A percentile compares a stretch with the other conserved stretches of the same genome.
phyloP scores from a whole-genome alignment of 2,888 invertebrate species.

The Drosophila pegasa region DNA sequence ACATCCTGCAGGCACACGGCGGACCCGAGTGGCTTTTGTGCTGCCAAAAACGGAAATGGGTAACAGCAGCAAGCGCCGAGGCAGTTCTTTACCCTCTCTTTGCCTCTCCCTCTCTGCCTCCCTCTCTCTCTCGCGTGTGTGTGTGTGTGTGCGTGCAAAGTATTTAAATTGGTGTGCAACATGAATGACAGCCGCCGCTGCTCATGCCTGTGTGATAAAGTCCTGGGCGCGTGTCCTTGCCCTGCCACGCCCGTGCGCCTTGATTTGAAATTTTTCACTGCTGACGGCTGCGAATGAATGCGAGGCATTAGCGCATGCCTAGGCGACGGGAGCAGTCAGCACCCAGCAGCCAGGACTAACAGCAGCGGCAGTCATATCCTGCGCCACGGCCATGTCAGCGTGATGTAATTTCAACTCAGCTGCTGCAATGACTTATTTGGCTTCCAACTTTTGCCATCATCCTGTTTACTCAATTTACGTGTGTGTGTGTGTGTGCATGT shows the following conservation, averaged over 20 bases:
- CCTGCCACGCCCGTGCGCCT: slow-evolving; percentile 29
- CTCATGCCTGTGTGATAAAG: slow-evolving; percentile 71
- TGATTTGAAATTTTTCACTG: slow-evolving; percentile 77
- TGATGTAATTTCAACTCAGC: slow-evolving; percentile 55
- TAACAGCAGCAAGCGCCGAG: slow-evolving; percentile 68
- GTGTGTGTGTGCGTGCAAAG: slow-evolving; percentile 57
- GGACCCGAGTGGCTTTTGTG: slow-evolving; percentile 71
- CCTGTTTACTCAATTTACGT: slow-evolving; percentile 55
- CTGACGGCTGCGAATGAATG: slow-evolving; percentile 72
- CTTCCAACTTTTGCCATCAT: slow-evolving; percentile 49
- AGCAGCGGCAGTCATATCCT: slow-evolving; percentile 17
- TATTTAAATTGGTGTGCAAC: slow-evolving; percentile 80
- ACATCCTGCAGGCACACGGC: slow-evolving; percentile 74
- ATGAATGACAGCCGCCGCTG: slow-evolving; percentile 75
- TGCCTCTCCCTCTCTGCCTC: slow-evolving; percentile 24
- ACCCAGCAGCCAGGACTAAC: slow-evolving; percentile 6
- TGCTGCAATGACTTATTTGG: slow-evolving; percentile 64
- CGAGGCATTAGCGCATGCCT: slow-evolving; percentile 70
- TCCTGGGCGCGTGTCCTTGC: slow-evolving; percentile 54
- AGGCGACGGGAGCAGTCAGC: slow-evolving; percentile 14
- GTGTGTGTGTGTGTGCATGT: slow-evolving; percentile 22
- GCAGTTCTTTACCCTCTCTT: slow-evolving; percentile 21
- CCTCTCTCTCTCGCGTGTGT: slow-evolving; percentile 36
- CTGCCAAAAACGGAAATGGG: slow-evolving; percentile 79
- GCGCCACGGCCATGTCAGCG: slow-evolving; percentile 31